Base-by-base conservation (phyloP, 23 tunicate genomes). In the Corella eumyota region DNA sequence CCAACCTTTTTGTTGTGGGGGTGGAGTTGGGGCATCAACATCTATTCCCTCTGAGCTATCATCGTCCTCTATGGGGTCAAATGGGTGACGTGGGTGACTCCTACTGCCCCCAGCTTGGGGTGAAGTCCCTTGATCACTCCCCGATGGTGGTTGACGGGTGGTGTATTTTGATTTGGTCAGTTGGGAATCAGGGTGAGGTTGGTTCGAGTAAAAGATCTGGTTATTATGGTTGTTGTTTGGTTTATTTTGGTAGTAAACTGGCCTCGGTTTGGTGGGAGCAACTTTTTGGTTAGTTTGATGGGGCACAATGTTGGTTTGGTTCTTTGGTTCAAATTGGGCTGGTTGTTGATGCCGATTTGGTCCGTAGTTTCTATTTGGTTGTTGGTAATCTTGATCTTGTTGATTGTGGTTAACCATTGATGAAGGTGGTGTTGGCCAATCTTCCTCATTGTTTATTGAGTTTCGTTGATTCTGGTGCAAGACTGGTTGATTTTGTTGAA, bases 1-100 rank as follows among this genome's bases (percentile, higher is more conserved):
- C n/a, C n/a, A n/a, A n/a, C n/a, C n/a, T n/a, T n/a, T n/a, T n/a
- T n/a, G n/a, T n/a, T 60, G 45, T 3, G 81, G 81, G 1, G 92
- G 92, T 25, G 92, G 92, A 40, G 92, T 82, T 2, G 92, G 92
- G 27, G 92, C 92, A 54, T 82, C 92, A 11, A 82, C 92, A 32
- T 82, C 81, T 6, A 82, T 58, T 1, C 72, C 79, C 30, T 82
- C 92, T 1, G 92, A 82, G 36, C 81, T 82, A 27, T 82, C 92
- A 25, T 72, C 76, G 47, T 77, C 83, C 37, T 51, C 59, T 17
- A 11, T 29, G 4, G 80, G 80, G 34, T 71, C 69, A 48, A 47
- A 68, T 0, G 92, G 92, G 3, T 70, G 87, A 5, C 76, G 58
- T 2, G 76, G 81, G 38, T 67, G 50, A 0, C 45, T 54, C 0